These are phyloP conservation scores for Copsychus sechellarum DNA, from an alignment of 2,113 vertebrate species.

Conservation along the genomic window DNA sequence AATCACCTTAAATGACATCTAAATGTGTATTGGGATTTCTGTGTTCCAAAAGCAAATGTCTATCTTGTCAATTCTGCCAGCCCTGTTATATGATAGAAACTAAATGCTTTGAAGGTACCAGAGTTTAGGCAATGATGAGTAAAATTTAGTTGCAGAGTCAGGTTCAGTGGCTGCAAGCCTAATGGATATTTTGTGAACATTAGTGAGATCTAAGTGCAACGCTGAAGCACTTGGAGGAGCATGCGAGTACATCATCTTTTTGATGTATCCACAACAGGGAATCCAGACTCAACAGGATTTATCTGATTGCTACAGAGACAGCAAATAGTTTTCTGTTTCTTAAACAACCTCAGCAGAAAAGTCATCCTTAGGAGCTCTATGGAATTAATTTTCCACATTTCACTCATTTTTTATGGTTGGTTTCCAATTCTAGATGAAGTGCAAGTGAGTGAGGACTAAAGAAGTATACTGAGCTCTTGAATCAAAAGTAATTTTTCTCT, in stretches of 20 bases:
- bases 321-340: neutral
- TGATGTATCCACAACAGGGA: neutral
- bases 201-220: neutral
- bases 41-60: neutral
- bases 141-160: constrained; percentile 34
- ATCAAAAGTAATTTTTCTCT: neutral
- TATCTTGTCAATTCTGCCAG: neutral
- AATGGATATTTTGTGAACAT: neutral
- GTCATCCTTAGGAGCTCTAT: neutral
- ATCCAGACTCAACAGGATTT: neutral
- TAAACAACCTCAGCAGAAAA: neutral
- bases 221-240: neutral
- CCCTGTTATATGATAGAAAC: neutral
- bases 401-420: neutral
- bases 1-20: neutral
- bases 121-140: neutral
- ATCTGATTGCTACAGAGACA: neutral
- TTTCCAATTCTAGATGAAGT: neutral
- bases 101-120: neutral
- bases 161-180: neutral
- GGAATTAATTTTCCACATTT: neutral
- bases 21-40: neutral
- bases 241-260: neutral
- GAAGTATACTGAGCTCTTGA: neutral
- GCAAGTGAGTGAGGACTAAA: neutral